Percentiles rank a stretch among this genome's conserved stretches.
These are phyloP conservation scores for Coccyzus lansbergi DNA, from an alignment of 2,797 vertebrate species.

Conservation along the genomic window DNA sequence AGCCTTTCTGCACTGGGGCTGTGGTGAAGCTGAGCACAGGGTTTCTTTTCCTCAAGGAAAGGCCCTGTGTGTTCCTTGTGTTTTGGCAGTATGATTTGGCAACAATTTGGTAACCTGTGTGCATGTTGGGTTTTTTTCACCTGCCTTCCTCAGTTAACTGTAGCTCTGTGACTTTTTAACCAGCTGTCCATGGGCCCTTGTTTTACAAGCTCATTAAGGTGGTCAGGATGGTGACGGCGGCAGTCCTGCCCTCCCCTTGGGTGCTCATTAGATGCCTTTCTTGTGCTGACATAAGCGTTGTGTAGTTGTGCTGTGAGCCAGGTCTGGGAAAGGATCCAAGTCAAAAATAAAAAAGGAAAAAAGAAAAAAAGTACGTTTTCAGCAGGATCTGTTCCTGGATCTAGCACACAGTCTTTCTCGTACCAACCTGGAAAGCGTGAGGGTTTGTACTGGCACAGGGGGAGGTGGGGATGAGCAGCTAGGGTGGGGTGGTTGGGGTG, in stretches of 20 bases:
- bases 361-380: not conserved
- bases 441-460: not conserved
- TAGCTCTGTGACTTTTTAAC: constrained; percentile 50
- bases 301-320: constrained; percentile 41
- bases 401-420: not conserved
- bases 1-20: not conserved
- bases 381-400: constrained; percentile 46
- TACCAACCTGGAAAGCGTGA: not conserved
- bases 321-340: constrained; percentile 55
- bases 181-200: constrained; percentile 2
- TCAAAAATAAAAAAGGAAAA: constrained; percentile 37
- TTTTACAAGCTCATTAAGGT: constrained; percentile 58
- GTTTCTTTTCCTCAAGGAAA: not conserved
- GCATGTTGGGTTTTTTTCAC: not conserved
- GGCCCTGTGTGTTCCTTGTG: not conserved
- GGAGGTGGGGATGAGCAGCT: not conserved
- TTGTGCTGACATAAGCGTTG: constrained; percentile 65
- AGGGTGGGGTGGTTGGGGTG: not conserved
- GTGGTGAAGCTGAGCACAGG: not conserved
- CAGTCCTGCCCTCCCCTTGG: not conserved
- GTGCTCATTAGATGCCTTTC: constrained; percentile 62
- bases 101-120: not conserved
- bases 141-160: not conserved
- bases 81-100: not conserved
- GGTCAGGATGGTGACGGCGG: not conserved